Conservation (phyloP, 2,888 invertebrate genomes). For the Uloborus plumipes region DNA sequence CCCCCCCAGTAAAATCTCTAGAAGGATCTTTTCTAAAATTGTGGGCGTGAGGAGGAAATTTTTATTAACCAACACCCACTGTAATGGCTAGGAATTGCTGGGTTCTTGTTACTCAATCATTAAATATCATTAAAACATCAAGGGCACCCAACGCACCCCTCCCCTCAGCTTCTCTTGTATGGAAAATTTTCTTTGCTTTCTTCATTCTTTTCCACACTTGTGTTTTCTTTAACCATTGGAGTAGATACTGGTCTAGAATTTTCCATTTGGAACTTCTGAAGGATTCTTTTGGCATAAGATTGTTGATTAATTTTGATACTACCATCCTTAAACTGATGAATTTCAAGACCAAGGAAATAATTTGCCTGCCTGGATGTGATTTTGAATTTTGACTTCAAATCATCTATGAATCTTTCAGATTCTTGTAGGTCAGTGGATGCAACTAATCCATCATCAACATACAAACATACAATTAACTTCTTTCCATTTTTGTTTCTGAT, state of each 20-base stretch:
- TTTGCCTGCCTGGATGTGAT: background rate
- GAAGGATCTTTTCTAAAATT: no score
- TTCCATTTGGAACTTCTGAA: conserved; percentile 30
- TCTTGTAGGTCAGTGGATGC: conserved; percentile 17
- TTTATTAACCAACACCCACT: no score
- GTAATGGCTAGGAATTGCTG: no score
- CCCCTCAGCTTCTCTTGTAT: conserved; percentile 18
- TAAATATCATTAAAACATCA: conserved; percentile 40
- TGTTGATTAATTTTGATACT: conserved; percentile 18
- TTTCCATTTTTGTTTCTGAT: conserved; percentile 7
- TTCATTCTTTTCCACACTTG: no score
- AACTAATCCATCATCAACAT: conserved; percentile 45
- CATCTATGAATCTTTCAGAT: conserved; percentile 10
- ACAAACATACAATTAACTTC: conserved; percentile 17
- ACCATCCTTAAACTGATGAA: background rate
- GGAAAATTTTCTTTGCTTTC: conserved; percentile 28
- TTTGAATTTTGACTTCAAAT: conserved; percentile 25
- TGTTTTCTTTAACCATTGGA: background rate
- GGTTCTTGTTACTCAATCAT: no score
- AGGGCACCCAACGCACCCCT: no score
- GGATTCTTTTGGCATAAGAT: conserved; percentile 28
- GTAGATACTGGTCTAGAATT: conserved; percentile 13
- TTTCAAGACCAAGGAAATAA: conserved; percentile 25
- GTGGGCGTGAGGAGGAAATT: conserved; percentile 36
- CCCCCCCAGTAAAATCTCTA: no score